Evolutionary conservation across 2,113 vertebrate species (phyloP), one percentile per base, ranked within the genome.

Genomic region (Panthera tigris): DNA sequence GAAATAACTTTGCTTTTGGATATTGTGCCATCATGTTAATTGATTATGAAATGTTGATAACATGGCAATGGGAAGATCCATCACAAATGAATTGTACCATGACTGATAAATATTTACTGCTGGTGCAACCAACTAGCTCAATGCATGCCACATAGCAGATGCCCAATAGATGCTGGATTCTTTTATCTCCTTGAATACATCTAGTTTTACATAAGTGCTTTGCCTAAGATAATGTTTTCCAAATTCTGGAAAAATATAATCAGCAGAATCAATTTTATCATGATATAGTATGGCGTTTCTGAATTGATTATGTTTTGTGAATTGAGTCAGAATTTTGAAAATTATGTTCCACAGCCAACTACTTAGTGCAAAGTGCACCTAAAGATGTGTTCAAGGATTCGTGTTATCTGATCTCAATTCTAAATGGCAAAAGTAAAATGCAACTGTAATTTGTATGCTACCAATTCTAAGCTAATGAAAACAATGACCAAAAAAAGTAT

Each of bases 311-410:
- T 55, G 1, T 23, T 86, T 23, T 25, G 1, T 82, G 29, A 89
- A 84, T 95, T 73, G 81, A 82, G 31, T 71, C 81, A 88, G 16
- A 94, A 91, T 82, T 55, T 57, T 95, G 33, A 97, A 86, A 83
- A 61, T 39, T 63, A 73, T 63, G 88, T 94, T 92, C 14, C 48
- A 73, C 7, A 68, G 52, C 33, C 52, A 81, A 27, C 25, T 57
- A 61, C n/a, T 95, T 90, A 29, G 29, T 68, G 33, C n/a, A 81
- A 95, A 71, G 48, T 78, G 63, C 15, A 39, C 25, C 84, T 91
- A 65, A 86, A 52, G n/a, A 21, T 57, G 41, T 4, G 16, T 48
- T 73, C 39, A 79, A 80, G 48, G 71, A 91, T 78, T 74, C 89
- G 31, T 74, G 27, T 14, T 63, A 33, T 74, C 63, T 89, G 92